Evolutionary conservation across 2,797 vertebrate genomes (phyloP).

Genomic region (Balearica regulorum): DNA sequence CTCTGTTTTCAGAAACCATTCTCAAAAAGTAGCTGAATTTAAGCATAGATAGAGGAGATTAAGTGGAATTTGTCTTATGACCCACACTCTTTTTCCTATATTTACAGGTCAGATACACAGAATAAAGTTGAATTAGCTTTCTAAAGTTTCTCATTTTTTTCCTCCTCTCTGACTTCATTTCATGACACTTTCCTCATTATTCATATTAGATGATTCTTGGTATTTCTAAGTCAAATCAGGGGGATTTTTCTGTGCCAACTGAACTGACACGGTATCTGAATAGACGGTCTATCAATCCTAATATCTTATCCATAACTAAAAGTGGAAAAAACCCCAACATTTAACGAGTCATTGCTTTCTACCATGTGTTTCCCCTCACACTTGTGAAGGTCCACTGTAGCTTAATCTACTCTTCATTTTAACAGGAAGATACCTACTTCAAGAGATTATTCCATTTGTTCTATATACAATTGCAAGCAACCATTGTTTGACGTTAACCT

Average conservation of each 20-base stretch:
- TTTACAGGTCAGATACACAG: not conserved
- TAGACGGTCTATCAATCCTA: not conserved
- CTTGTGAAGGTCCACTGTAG: not conserved
- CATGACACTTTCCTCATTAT: not conserved
- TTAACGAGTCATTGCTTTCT: not conserved
- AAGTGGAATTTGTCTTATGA: not conserved
- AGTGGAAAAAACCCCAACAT: not conserved
- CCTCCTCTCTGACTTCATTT: not conserved
- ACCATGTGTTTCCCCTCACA: not conserved
- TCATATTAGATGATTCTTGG: not conserved
- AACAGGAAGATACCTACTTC: not conserved
- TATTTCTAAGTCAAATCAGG: not conserved
- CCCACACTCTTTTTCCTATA: not conserved
- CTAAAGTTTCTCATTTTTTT: not conserved
- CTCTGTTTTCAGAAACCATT: not conserved
- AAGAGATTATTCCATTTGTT: not conserved
- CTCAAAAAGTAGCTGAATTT: not conserved
- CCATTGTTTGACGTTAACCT: not conserved
- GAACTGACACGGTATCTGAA: not conserved
- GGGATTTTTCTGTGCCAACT: not conserved
- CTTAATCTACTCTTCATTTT: not conserved
- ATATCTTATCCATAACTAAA: not conserved
- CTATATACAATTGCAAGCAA: not conserved
- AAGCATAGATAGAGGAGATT: not conserved
- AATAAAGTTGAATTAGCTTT: not conserved